Evolutionary conservation across 1,140 invertebrate species (phyloP).

Genomic region (roundworm (Caenorhabditis elegans)): DNA sequence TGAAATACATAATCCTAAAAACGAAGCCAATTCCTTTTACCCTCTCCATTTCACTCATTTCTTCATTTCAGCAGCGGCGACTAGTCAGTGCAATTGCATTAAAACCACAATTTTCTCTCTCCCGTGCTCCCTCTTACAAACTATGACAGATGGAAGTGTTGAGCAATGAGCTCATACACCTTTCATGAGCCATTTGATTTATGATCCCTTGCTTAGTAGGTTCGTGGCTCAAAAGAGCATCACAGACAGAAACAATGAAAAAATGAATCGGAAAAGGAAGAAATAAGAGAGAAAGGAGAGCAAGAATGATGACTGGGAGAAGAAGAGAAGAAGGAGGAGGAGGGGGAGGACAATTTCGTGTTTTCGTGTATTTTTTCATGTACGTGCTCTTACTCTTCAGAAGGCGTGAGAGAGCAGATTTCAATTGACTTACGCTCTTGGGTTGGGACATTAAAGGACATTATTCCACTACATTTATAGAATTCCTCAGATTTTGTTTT

Average conservation of each 20-base stretch:
- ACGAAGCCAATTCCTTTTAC: slow-evolving; percentile 14
- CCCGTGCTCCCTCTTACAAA: not conserved
- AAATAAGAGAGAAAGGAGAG: not conserved
- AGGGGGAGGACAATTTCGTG: slow-evolving; percentile 1
- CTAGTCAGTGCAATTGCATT: slow-evolving; percentile 1
- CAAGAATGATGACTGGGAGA: not conserved
- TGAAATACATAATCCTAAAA: not conserved
- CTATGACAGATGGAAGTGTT: not conserved
- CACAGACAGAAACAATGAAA: not conserved
- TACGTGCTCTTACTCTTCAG: slow-evolving; percentile 10
- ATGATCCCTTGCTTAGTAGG: not conserved
- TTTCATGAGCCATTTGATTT: not conserved
- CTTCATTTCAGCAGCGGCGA: not conserved
- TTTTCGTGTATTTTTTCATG: slow-evolving; percentile 10
- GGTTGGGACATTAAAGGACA: not conserved
- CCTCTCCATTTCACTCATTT: too few relatives aligned
- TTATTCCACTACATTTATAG: too few relatives aligned
- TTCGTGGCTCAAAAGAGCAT: not conserved
- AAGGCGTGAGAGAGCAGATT: slow-evolving; percentile 16
- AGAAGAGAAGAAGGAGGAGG: not conserved
- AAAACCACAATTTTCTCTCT: not conserved
- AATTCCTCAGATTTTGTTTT: too few relatives aligned
- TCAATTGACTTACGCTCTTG: slow-evolving; percentile 11
- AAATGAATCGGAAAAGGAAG: not conserved
- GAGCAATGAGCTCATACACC: slow-evolving; percentile 3